Percentiles rank a stretch among this genome's conserved stretches.
phyloP scores from a whole-genome alignment of 2,113 vertebrate species.

The Malurus alboscapulatus region DNA sequence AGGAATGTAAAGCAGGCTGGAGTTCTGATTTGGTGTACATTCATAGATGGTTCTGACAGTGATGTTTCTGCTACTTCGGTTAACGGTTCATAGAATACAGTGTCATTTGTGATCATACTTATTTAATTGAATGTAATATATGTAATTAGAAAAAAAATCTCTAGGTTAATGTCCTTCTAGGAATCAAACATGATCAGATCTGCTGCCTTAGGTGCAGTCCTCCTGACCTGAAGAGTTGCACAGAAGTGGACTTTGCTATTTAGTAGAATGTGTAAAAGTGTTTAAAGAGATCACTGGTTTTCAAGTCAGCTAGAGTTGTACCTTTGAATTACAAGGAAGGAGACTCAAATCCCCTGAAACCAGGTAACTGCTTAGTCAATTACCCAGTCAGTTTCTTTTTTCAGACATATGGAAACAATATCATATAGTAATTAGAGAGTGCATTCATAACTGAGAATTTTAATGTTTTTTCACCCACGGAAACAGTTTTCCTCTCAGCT shows the following conservation, averaged over 20 bases:
- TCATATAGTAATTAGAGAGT: neutral
- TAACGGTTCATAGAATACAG: neutral
- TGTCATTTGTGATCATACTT: neutral
- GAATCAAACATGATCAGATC: neutral
- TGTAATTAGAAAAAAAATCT: neutral
- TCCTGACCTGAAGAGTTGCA: neutral
- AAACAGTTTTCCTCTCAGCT: neutral
- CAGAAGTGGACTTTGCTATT: neutral
- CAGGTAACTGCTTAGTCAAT: neutral
- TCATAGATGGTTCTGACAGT: neutral
- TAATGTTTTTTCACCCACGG: neutral
- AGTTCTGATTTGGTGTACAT: neutral
- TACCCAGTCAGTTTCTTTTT: neutral
- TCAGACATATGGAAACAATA: neutral
- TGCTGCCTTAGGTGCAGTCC: neutral
- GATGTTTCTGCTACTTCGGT: neutral
- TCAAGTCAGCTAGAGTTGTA: neutral
- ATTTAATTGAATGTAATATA: neutral
- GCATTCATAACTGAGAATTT: neutral
- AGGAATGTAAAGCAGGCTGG: neutral
- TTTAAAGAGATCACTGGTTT: neutral
- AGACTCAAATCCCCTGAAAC: neutral
- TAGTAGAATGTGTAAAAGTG: neutral
- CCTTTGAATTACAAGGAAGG: neutral
- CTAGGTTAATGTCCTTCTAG: neutral